A percentile compares a stretch with the other conserved stretches of the same genome.
These are phyloP conservation scores for Cordylochernes scorpioides DNA, from an alignment of 2,888 invertebrate genomes.

Conservation along the genomic window DNA sequence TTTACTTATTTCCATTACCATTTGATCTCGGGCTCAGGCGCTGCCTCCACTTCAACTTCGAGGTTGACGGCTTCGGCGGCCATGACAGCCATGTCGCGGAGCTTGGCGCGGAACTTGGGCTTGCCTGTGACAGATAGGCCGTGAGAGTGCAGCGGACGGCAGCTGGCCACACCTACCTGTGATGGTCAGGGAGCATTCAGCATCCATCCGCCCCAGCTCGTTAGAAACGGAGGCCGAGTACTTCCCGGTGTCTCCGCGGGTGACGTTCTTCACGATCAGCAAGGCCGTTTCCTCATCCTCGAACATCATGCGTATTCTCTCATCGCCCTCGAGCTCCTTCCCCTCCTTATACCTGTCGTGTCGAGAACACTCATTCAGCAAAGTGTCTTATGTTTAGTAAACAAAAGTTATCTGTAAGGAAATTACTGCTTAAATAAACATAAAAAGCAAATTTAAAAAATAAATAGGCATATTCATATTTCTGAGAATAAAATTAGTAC, in stretches of 20 bases:
- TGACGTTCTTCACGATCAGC: constrained; percentile 59
- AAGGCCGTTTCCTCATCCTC: constrained; percentile 72
- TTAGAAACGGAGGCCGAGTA: constrained; percentile 56
- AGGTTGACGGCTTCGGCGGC: constrained; percentile 45
- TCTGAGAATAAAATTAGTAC: too few species aligned
- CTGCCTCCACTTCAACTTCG: constrained; percentile 53
- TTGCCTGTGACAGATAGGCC: constrained; percentile 29
- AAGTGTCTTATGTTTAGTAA: too few species aligned
- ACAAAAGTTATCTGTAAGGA: too few species aligned
- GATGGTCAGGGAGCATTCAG: constrained; percentile 46
- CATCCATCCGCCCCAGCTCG: constrained; percentile 49
- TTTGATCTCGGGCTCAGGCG: constrained; percentile 47
- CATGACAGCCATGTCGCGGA: constrained; percentile 42
- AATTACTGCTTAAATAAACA: too few species aligned
- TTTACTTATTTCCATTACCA: constrained; percentile 26
- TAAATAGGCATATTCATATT: too few species aligned
- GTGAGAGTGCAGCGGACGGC: neutral
- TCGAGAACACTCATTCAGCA: too few species aligned
- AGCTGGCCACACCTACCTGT: constrained; percentile 27
- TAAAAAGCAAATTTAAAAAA: too few species aligned
- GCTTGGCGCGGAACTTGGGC: constrained; percentile 57
- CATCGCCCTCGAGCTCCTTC: constrained; percentile 42
- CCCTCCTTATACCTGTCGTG: constrained; percentile 34
- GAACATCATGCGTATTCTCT: constrained; percentile 48
- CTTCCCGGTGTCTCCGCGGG: constrained; percentile 48